Evolutionary conservation across 2,113 vertebrate genomes (phyloP).

Genomic region (Lonchura striata): DNA sequence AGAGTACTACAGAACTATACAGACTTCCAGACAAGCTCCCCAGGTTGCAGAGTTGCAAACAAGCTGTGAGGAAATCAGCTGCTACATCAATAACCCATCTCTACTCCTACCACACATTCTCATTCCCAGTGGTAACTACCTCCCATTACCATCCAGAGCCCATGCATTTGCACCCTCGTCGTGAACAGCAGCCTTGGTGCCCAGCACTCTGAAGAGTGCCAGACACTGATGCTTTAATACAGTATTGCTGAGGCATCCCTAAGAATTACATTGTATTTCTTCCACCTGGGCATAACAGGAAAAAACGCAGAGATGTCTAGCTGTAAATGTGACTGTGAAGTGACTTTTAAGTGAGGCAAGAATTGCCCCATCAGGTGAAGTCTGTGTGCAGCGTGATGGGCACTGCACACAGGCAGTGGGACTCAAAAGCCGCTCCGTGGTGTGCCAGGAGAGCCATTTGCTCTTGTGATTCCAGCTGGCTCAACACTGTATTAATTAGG

Average conservation of each 20-base stretch:
- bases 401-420: background rate
- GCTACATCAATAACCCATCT: background rate
- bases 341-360: background rate
- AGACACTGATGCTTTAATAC: background rate
- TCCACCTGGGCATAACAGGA: background rate
- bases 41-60: background rate
- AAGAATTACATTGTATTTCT: background rate
- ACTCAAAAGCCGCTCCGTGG: background rate
- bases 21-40: background rate
- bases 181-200: background rate
- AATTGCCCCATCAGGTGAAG: fast-evolving
- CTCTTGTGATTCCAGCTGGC: background rate
- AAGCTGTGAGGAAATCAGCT: background rate
- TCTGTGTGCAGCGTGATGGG: background rate
- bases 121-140: background rate
- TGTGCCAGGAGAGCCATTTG: background rate
- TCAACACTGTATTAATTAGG: background rate
- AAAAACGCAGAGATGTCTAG: background rate
- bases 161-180: background rate
- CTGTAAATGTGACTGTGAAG: background rate
- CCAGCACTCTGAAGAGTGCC: background rate
- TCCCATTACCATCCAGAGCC: background rate
- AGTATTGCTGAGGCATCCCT: background rate
- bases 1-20: too few species aligned
- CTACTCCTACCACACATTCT: background rate